phyloP scores from a whole-genome alignment of 30 jellyfish, hydroid and myxozoan genomes.

The Calvadosia cruxmelitensis region DNA sequence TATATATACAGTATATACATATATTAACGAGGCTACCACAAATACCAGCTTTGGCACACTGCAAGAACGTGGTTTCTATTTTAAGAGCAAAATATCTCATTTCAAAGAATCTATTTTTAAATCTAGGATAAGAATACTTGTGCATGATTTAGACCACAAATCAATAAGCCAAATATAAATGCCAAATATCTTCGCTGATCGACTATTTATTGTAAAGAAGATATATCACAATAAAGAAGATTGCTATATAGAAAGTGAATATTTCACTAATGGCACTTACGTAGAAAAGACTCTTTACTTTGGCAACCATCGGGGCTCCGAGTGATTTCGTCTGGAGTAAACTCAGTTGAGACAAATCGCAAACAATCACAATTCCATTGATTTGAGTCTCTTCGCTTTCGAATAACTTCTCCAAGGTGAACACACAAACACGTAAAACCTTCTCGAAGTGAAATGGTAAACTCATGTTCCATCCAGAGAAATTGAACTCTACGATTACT shows the following conservation, averaged over 20 bases:
- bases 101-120: too few relatives aligned
- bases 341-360: slow-evolving; percentile 82
- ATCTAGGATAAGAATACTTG: too few relatives aligned
- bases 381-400: slow-evolving; percentile 96
- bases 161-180: too few relatives aligned
- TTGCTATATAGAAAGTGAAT: too few relatives aligned
- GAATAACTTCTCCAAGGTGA: slow-evolving; percentile 71
- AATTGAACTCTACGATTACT: slow-evolving; percentile 59
- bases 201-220: neutral
- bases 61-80: too few relatives aligned
- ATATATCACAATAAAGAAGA: too few relatives aligned
- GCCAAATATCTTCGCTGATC: neutral
- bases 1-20: too few relatives aligned
- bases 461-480: slow-evolving; percentile 85
- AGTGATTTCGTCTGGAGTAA: slow-evolving; percentile 85
- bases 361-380: slow-evolving; percentile 75
- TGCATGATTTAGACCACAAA: too few relatives aligned
- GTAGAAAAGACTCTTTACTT: slow-evolving; percentile 54
- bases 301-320: slow-evolving; percentile 83
- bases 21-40: too few relatives aligned
- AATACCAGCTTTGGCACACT: too few relatives aligned
- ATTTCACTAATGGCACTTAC: slow-evolving; percentile 18
- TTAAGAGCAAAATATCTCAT: too few relatives aligned
- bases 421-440: slow-evolving; percentile 90
- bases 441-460: slow-evolving; percentile 91